Percentiles rank a stretch among this genome's conserved stretches.
phyloP scores from a whole-genome alignment of 2,797 vertebrate species.

The Neosilurus mollespiculum region DNA sequence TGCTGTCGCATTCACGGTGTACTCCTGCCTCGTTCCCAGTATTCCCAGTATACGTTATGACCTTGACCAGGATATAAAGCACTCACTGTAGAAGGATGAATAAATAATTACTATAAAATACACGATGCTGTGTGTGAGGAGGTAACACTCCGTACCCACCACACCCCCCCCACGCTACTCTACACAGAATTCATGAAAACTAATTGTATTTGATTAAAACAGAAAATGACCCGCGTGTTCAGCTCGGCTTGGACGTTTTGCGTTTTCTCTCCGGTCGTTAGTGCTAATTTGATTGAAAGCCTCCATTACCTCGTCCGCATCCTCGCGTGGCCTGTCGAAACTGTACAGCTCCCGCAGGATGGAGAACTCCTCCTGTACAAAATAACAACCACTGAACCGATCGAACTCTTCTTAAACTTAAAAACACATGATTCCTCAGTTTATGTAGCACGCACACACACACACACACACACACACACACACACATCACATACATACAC shows the following conservation, averaged over 20 bases:
- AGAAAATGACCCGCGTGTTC: not conserved
- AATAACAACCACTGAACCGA: not conserved
- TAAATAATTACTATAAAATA: not conserved
- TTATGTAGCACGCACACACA: not conserved
- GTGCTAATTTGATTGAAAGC: slow-evolving; percentile 27
- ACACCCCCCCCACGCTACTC: not conserved
- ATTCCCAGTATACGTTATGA: not conserved
- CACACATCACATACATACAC: not conserved
- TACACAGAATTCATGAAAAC: not conserved
- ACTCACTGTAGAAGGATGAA: not conserved
- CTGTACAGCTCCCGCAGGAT: slow-evolving; percentile 88
- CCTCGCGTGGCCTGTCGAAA: slow-evolving; percentile 80
- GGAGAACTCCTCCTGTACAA: slow-evolving; percentile 82
- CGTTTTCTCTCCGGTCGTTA: not conserved
- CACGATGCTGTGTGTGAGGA: not conserved
- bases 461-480: not conserved
- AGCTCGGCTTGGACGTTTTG: not conserved
- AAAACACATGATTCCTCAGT: not conserved
- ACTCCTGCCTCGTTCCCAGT: not conserved
- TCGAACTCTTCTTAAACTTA: not conserved
- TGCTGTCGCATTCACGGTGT: not conserved
- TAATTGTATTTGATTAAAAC: not conserved
- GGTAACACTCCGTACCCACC: no score
- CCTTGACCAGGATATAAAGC: not conserved
- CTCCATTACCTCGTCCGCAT: slow-evolving; percentile 77